Conservation (phyloP, 2,113 vertebrate species). For the Meleagris gallopavo region DNA sequence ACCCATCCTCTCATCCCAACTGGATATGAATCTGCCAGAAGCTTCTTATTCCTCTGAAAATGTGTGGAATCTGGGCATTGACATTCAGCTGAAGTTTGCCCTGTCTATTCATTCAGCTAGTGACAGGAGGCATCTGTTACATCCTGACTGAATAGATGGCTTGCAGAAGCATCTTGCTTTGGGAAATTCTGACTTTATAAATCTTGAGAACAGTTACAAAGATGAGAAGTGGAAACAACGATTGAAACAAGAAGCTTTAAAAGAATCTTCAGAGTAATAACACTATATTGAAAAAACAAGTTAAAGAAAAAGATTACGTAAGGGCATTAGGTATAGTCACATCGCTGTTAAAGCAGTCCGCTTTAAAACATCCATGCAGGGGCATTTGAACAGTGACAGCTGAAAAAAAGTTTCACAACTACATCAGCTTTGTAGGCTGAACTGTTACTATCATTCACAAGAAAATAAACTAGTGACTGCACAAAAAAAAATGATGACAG, state of each 20-base stretch:
- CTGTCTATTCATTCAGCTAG: not conserved
- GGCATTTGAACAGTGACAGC: not conserved
- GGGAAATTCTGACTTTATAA: not conserved
- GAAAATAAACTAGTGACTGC: conserved; percentile 36
- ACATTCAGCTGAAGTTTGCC: not conserved
- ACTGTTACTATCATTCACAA: conserved; percentile 57
- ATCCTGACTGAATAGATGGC: not conserved
- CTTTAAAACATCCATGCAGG: not conserved
- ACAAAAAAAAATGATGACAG: not conserved
- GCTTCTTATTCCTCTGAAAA: not conserved
- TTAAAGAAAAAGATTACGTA: not conserved
- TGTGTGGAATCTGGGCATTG: not conserved
- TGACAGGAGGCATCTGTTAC: not conserved
- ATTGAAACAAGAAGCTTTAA: not conserved
- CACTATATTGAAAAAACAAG: not conserved
- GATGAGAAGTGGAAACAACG: accelerated
- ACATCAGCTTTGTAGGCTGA: conserved; percentile 48
- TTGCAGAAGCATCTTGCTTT: not conserved
- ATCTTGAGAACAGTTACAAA: not conserved
- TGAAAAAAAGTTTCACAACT: conserved; percentile 37
- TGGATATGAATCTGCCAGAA: not conserved
- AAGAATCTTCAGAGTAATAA: not conserved
- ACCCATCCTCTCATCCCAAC: not conserved
- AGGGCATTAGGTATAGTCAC: not conserved
- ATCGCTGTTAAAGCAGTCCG: not conserved